Percentiles rank a stretch among this genome's conserved stretches.
phyloP scores from a whole-genome alignment of 2,113 vertebrate genomes.

The Notiomystis cincta region DNA sequence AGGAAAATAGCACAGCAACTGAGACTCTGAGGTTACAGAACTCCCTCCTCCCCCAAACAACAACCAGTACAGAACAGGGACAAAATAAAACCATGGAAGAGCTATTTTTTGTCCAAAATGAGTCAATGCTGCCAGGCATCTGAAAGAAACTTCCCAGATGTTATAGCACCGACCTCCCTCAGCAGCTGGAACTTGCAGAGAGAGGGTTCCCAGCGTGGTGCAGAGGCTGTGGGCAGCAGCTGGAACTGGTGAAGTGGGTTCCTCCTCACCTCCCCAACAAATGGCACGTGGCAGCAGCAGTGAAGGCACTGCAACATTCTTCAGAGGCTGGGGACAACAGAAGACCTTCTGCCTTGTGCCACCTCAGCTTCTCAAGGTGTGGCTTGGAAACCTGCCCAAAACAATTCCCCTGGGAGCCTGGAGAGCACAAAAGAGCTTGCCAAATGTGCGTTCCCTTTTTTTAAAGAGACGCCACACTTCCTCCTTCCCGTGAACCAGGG shows the following conservation, averaged over 20 bases:
- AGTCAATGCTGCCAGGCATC: neutral
- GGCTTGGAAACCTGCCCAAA: neutral
- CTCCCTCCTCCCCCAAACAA: neutral
- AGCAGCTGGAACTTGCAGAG: neutral
- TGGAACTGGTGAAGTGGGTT: neutral
- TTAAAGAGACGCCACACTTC: neutral
- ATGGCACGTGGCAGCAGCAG: neutral
- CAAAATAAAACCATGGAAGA: neutral
- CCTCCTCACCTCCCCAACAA: neutral
- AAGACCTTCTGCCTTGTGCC: neutral
- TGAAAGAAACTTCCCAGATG: neutral
- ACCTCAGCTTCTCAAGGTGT: neutral
- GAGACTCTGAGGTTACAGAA: neutral
- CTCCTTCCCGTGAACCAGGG: fast-evolving
- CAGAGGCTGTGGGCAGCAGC: neutral
- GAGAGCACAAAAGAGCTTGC: neutral
- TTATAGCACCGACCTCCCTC: fast-evolving
- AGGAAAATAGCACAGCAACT: neutral
- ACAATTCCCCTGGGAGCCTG: fast-evolving
- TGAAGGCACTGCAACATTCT: neutral
- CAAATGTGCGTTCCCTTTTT: fast-evolving
- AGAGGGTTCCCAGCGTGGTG: fast-evolving
- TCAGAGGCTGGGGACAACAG: neutral
- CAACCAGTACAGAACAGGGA: neutral
- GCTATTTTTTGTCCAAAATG: neutral